Base-by-base conservation (phyloP, 64 coral and sea anemone genomes). In the Montipora cactus region DNA sequence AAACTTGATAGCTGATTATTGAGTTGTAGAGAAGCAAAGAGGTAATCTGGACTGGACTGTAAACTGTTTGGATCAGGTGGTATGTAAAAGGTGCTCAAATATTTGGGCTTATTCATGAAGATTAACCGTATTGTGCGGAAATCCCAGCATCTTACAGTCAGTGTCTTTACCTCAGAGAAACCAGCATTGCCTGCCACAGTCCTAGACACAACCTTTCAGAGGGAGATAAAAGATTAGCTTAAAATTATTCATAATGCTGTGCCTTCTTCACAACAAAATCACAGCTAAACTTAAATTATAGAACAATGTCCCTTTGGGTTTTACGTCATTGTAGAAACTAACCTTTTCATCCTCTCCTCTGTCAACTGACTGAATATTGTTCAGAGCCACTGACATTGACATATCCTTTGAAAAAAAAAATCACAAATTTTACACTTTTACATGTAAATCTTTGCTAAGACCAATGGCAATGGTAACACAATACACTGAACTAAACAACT, bases 321-420 rank as follows among this genome's bases (percentile, higher is more conserved):
- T 37, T 37, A 37, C 2, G 1, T 37, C 37, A 37, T 37, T 37
- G 28, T 6, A 50, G 8, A 9, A n/a, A 59, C 57, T 88, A 74
- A 96, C 97, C 52, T 93, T 95, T 58, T 98, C 97, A 92, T 98
- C 97, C 48, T 95, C 97, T 85, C 91, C 94, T 77, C 92, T 94
- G 71, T 98, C 91, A 1, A 98, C 97, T 89, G 97, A 93, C 21
- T 98, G 97, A 70, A 98, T 98, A 45, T 98, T 98, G 37, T 98
- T 98, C 16, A 98, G 68, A 52, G 97, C 94, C 46, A 98, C 89
- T 89, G 94, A 94, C 97, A 98, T 96, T 6, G 97, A 98, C 91
- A 95, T 95, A 22, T 98, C 97, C 97, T 98, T 64, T 64, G 14
- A 5, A 55, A 55, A 55, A 64, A 15, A 64, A 64, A 64, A 64